These are phyloP conservation scores for Silurus aristotelis DNA, from an alignment of 2,797 vertebrate species.

Conservation along the genomic window DNA sequence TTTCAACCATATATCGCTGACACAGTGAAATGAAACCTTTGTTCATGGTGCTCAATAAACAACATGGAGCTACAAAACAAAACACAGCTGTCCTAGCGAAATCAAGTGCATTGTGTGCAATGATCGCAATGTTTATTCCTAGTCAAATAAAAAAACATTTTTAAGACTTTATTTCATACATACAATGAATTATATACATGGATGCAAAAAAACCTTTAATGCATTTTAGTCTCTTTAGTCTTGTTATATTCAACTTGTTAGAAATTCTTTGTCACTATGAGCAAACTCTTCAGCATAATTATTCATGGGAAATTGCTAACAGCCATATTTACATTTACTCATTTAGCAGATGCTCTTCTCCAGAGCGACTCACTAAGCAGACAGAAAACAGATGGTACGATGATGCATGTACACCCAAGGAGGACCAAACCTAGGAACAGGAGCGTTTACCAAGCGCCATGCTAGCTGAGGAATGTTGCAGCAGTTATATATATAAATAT, in stretches of 20 bases:
- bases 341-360: slow-evolving; percentile 29
- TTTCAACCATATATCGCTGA: no score
- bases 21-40: no score
- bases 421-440: not conserved
- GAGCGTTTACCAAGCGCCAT: not conserved
- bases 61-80: no score
- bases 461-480: not conserved
- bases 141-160: not conserved
- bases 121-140: not conserved
- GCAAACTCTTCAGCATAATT: not conserved
- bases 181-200: not conserved
- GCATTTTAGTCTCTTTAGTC: not conserved
- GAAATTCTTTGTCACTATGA: not conserved
- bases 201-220: not conserved
- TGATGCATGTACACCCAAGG: slow-evolving; percentile 5
- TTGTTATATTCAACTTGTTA: not conserved
- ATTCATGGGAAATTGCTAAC: slow-evolving; percentile 2
- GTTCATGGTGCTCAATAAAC: no score
- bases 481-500: not conserved
- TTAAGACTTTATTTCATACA: not conserved
- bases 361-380: slow-evolving; percentile 13
- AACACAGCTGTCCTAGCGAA: no score
- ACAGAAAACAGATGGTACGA: slow-evolving; percentile 3
- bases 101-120: no score
- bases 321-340: slow-evolving; percentile 33